These are phyloP conservation scores for Echinops telfairi DNA, from an alignment of 2,113 vertebrate genomes.

Conservation along the genomic window DNA sequence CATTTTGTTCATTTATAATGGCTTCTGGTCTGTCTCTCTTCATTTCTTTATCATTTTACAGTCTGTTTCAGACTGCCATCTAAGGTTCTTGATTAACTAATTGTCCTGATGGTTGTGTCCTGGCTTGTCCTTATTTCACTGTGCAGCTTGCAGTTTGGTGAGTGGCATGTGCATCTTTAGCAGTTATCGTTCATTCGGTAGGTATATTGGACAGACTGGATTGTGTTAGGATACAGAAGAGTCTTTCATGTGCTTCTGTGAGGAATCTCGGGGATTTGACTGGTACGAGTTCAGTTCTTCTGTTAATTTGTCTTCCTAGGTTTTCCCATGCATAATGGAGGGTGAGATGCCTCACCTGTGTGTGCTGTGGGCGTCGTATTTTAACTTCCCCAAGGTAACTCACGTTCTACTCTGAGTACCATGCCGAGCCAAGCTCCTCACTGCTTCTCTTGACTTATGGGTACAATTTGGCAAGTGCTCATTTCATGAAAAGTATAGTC, in stretches of 20 bases:
- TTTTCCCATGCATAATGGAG: background rate
- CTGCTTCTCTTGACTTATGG: background rate
- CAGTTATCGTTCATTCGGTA: background rate
- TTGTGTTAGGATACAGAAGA: background rate
- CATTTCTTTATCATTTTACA: background rate
- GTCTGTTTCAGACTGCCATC: slow-evolving; percentile 1
- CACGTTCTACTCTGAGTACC: background rate
- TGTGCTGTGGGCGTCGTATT: background rate
- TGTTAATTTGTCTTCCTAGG: background rate
- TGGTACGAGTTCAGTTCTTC: background rate
- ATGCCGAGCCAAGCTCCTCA: background rate
- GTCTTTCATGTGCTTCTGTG: background rate
- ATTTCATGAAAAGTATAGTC: background rate
- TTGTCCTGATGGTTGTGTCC: background rate
- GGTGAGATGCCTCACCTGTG: background rate
- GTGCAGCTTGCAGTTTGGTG: background rate
- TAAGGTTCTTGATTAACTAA: background rate
- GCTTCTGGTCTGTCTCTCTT: background rate
- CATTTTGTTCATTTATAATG: slow-evolving; percentile 29
- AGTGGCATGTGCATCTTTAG: background rate
- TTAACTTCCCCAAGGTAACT: background rate
- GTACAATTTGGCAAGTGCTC: background rate
- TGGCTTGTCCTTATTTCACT: background rate
- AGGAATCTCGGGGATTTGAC: background rate
- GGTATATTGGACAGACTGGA: background rate